phyloP scores from a whole-genome alignment of 2,888 invertebrate species.

The Hirtodrosophila cameraria region DNA sequence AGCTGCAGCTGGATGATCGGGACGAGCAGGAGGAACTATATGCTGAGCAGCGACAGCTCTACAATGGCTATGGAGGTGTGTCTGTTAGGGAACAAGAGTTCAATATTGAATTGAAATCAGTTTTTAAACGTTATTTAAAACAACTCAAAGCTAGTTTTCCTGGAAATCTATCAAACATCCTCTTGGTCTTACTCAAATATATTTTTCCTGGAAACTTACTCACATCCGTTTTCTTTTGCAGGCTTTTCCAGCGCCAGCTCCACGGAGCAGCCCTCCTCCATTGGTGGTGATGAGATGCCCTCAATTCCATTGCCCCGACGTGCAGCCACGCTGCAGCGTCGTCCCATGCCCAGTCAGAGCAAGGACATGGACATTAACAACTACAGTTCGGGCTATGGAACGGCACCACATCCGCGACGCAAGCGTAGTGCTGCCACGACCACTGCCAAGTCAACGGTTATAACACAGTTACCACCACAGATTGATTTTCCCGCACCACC shows the following conservation, averaged over 20 bases:
- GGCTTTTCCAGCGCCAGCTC: slow-evolving; percentile 80
- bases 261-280: slow-evolving; percentile 71
- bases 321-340: slow-evolving; percentile 64
- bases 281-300: slow-evolving; percentile 59
- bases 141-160: not conserved
- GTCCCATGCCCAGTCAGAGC: slow-evolving; percentile 27
- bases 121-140: not conserved
- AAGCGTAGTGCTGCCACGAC: slow-evolving; percentile 74
- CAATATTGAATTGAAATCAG: not conserved
- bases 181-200: not conserved
- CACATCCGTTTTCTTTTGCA: slow-evolving; percentile 23
- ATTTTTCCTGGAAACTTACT: no score
- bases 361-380: slow-evolving; percentile 12
- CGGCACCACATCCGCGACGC: slow-evolving; percentile 70
- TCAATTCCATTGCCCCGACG: slow-evolving; percentile 48
- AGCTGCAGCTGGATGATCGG: slow-evolving; percentile 69
- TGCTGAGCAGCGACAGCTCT: slow-evolving; percentile 72
- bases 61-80: slow-evolving; percentile 79
- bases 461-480: slow-evolving; percentile 66
- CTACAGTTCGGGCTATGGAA: slow-evolving; percentile 51
- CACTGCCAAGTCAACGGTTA: slow-evolving; percentile 68
- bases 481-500: slow-evolving; percentile 83
- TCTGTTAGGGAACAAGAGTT: not conserved
- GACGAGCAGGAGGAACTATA: slow-evolving; percentile 61
- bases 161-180: no score